phyloP scores from a whole-genome alignment of 2,113 vertebrate species.

The Nannospalax galili region DNA sequence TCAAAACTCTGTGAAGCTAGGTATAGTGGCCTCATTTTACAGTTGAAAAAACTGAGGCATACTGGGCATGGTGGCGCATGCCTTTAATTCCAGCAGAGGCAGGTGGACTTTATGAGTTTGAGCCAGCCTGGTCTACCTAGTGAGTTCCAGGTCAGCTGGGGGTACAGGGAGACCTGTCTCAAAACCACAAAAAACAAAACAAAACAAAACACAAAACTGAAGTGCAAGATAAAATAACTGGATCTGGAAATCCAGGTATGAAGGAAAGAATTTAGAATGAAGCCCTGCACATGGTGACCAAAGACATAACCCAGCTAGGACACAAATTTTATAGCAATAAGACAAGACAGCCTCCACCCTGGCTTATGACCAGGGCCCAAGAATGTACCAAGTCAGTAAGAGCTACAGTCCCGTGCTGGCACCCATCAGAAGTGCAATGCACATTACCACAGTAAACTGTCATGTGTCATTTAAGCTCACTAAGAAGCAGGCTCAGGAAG shows the following conservation, averaged over 20 bases:
- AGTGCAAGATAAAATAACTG: neutral
- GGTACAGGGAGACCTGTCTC: no score
- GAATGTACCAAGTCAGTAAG: neutral
- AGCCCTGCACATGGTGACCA: neutral
- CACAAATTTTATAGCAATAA: neutral
- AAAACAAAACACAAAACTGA: no score
- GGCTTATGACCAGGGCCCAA: neutral
- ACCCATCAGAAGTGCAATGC: no score
- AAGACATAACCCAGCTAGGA: neutral
- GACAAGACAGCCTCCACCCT: neutral
- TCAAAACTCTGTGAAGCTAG: neutral
- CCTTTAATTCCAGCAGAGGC: no score
- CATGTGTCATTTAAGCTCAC: neutral
- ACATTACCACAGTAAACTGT: neutral
- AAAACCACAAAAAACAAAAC: neutral
- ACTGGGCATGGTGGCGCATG: no score
- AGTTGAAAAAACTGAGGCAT: neutral
- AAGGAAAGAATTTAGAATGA: neutral
- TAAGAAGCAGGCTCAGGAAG: neutral
- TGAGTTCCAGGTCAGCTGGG: no score
- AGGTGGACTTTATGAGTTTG: no score
- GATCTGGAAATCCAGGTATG: neutral
- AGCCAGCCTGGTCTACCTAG: no score
- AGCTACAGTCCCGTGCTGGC: fast-evolving
- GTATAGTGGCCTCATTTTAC: neutral